Evolutionary conservation across 1,140 invertebrate species (phyloP).

Genomic region (Eubasilissa regina): DNA sequence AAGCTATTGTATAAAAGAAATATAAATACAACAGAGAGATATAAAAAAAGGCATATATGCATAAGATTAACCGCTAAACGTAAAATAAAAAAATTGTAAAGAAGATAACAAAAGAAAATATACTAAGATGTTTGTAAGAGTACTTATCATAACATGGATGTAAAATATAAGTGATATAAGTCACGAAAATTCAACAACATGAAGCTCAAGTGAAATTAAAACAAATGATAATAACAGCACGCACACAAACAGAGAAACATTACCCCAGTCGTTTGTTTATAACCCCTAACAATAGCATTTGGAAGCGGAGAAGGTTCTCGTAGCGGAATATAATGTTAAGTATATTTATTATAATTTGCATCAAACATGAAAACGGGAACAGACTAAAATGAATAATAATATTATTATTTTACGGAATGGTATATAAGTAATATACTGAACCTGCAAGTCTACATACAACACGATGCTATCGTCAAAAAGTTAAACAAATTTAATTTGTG

Average conservation of each 20-base stretch:
- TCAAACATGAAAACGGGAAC: background rate
- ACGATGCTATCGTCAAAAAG: no score
- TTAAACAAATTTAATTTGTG: no score
- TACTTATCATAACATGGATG: no score
- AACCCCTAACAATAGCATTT: slow-evolving; percentile 24
- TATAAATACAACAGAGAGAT: no score
- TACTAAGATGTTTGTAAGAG: no score
- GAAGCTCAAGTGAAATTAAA: slow-evolving; percentile 28
- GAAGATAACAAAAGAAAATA: no score
- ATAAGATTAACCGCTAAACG: no score
- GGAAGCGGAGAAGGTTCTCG: background rate
- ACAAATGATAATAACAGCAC: slow-evolving; percentile 21
- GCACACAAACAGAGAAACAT: background rate
- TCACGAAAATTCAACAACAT: slow-evolving; percentile 17
- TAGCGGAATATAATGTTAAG: slow-evolving; percentile 21
- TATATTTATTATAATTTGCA: background rate
- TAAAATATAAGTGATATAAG: background rate
- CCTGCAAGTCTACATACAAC: no score
- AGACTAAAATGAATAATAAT: background rate
- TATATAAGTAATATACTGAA: no score
- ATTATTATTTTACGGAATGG: background rate
- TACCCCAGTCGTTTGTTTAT: slow-evolving; percentile 20
- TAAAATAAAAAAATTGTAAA: no score
- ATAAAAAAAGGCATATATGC: no score
- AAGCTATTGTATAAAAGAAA: no score